These are phyloP conservation scores for Acanthurus tractus DNA, from an alignment of 2,797 vertebrate species.

Conservation along the genomic window DNA sequence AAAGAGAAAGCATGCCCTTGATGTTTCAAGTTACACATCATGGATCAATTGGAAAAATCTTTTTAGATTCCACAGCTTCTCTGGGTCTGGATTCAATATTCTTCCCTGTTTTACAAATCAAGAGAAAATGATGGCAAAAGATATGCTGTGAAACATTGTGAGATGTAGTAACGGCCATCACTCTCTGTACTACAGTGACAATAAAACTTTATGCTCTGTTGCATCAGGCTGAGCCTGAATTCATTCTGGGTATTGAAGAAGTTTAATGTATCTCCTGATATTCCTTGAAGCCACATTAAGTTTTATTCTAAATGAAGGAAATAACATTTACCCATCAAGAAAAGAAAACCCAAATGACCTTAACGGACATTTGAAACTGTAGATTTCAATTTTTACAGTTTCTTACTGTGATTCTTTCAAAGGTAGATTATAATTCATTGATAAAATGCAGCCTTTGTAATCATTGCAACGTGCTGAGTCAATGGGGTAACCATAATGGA, in stretches of 20 bases:
- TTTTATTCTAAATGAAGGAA: not conserved
- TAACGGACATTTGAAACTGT: not conserved
- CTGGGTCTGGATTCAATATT: conserved; percentile 68
- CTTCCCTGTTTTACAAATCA: conserved; percentile 60
- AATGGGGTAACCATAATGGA: not conserved
- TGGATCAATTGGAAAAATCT: conserved; percentile 72
- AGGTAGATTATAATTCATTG: not conserved
- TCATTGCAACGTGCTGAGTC: not conserved
- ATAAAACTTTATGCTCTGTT: conserved; percentile 46
- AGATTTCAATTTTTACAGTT: not conserved
- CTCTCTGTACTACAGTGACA: conserved; percentile 48
- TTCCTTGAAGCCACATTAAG: not conserved
- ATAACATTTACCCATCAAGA: not conserved
- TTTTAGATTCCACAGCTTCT: conserved; percentile 42
- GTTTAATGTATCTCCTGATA: conserved; percentile 1
- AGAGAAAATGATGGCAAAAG: conserved; percentile 54
- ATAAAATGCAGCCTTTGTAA: rapidly evolving
- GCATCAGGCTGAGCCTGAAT: conserved; percentile 12
- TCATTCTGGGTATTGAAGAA: not conserved
- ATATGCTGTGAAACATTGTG: conserved; percentile 68
- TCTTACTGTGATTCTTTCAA: not conserved
- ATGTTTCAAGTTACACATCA: conserved; percentile 66
- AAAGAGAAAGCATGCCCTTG: conserved; percentile 60
- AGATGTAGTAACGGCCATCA: conserved; percentile 45
- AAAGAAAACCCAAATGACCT: not conserved